These are phyloP conservation scores for Scopus umbretta DNA, from an alignment of 2,113 vertebrate species.

Conservation along the genomic window DNA sequence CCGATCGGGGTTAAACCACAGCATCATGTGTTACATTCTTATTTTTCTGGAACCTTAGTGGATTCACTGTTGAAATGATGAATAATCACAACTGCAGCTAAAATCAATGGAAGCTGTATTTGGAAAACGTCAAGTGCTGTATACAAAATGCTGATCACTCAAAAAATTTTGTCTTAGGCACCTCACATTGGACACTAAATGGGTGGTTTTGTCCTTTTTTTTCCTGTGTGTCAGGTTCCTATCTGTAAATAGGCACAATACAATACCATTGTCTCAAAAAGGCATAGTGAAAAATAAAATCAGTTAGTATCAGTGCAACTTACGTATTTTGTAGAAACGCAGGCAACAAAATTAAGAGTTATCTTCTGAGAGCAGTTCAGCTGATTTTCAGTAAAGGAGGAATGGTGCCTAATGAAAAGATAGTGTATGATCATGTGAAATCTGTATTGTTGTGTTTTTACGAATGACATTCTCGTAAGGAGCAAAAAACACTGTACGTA, in stretches of 20 bases:
- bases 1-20: too few species aligned
- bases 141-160: neutral
- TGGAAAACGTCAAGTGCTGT: neutral
- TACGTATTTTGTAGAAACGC: neutral
- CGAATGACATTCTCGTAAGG: neutral
- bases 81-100: neutral
- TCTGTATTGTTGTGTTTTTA: neutral
- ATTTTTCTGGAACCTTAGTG: neutral
- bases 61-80: neutral
- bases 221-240: neutral
- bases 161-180: neutral
- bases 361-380: neutral
- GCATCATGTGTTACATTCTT: neutral
- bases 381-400: neutral
- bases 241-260: neutral
- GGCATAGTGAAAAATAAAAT: neutral
- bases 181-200: neutral
- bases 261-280: neutral
- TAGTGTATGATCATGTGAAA: neutral
- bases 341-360: neutral
- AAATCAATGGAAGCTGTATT: neutral
- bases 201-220: neutral
- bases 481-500: neutral
- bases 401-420: neutral
- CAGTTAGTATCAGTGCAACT: neutral